phyloP scores from a whole-genome alignment of 2,888 invertebrate genomes.

The Apodemia hepburni region DNA sequence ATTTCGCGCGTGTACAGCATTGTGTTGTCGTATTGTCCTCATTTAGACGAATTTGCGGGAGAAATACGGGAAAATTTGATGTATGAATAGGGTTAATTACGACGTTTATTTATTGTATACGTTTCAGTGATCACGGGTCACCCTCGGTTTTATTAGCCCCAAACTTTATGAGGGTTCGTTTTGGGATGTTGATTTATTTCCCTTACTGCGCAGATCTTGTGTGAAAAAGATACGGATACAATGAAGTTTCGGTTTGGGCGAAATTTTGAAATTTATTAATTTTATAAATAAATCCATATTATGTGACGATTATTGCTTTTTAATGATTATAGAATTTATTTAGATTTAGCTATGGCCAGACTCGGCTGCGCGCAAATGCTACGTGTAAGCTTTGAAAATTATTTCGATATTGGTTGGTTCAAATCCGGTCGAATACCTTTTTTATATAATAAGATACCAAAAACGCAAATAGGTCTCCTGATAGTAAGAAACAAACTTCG shows the following conservation, averaged over 20 bases:
- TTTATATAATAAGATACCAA: too few relatives aligned
- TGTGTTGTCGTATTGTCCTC: slow-evolving; percentile 40
- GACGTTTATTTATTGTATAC: slow-evolving; percentile 74
- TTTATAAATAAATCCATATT: too few relatives aligned
- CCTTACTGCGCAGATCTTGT: slow-evolving; percentile 34
- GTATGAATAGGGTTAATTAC: slow-evolving; percentile 73
- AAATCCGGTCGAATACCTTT: too few relatives aligned
- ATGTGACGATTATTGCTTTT: background rate
- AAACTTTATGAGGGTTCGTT: slow-evolving; percentile 48
- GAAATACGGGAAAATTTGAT: slow-evolving; percentile 60
- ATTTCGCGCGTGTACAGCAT: slow-evolving; percentile 51
- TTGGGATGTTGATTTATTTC: slow-evolving; percentile 52
- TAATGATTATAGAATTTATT: background rate
- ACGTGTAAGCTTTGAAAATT: too few relatives aligned
- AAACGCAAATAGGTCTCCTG: too few relatives aligned
- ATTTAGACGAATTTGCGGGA: slow-evolving; percentile 45
- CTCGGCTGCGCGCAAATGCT: too few relatives aligned
- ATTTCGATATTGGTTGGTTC: too few relatives aligned
- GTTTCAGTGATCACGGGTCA: slow-evolving; percentile 53
- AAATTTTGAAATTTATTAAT: background rate
- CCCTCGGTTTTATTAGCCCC: slow-evolving; percentile 63
- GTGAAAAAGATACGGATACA: slow-evolving; percentile 27
- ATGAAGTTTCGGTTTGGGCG: background rate
- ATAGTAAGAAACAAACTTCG: too few relatives aligned
- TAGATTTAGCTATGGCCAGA: too few relatives aligned